Base-by-base conservation (phyloP, 2,797 vertebrate genomes). In the Eulemur mongoz region DNA sequence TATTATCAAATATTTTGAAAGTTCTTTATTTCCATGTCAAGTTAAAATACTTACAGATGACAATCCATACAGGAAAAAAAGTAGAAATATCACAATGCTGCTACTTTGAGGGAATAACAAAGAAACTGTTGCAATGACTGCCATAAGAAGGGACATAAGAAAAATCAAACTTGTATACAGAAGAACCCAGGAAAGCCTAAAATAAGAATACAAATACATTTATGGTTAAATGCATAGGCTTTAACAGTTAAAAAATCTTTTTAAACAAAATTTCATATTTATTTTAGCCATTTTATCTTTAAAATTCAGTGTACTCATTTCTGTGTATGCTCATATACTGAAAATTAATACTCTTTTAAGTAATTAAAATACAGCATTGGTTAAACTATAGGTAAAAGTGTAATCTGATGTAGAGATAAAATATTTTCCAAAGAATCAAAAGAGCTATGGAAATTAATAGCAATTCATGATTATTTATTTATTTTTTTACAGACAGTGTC, bases 141-240 rank as follows among this genome's bases (percentile, higher is more conserved):
- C 98, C 99, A 99, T 99, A n/a, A 99, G 98, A 96, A 99, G 92
- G 81, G 99, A 99, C 99, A 99, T 99, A 89, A 99, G 98, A 80
- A 99, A 99, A 85, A 99, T 99, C 98, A 99, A 98, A 43, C 98
- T 99, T 0, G 99, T 98, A 23, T 99, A 99, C 57, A 99, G 98
- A 59, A 99, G 99, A 63, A 99, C 99, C 99, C 99, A 99, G 0
- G 99, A 99, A 70, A 99, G 98, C 99, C 99, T 99, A 97, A 95
- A 84, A 96, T 83, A 5, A 97, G 75, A 95, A 95, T 45, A 4
- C 15, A 79, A 73, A 93, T 15, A 90, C 14, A 83, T 35, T 38
- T 45, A 45, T 0, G 18, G 30, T 35, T 93, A 97, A 69, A 94
- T 5, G 20, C 48, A 67, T n/a, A 94, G 13, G 20, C 50, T 69